Base-by-base conservation (phyloP, 2,888 invertebrate genomes). In the Lacanobia oleracea region DNA sequence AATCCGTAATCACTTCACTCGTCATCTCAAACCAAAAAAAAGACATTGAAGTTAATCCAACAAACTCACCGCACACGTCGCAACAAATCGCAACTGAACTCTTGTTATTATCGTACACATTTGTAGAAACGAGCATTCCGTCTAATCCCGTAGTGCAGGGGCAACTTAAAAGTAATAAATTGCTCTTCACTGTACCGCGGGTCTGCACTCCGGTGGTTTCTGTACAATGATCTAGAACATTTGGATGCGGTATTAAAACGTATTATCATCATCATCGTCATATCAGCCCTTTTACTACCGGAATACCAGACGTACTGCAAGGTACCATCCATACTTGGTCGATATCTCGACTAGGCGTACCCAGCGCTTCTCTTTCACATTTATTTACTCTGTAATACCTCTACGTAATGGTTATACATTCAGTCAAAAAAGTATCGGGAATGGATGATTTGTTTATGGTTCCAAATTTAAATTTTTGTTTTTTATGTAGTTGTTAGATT, bases 91-190 rank as follows among this genome's bases (percentile, higher is more conserved):
- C 56, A 73, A 67, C 65, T 57, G 61, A 64, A 68, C 62, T 50
- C 64, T 64, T 72, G 71, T 69, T 78, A 84, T 78, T 68, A 77
- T 60, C 60, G 75, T 68, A 79, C 79, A 75, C 77, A 77, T 86
- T 85, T 79, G 78, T 79, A 78, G 66, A 70, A 77, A 66, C 70
- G 67, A 76, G 63, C 78, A 87, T 83, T 82, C 70, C 78, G 79
- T 84, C 81, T 85, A 88, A 90, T 88, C 84, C 84, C 76, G 72
- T 84, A 87, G 83, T 81, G 84, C 84, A 81, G 75, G 79, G 62
- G 77, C 82, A 88, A 91, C 88, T 90, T 89, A 88, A 90, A 90
- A 88, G 90, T 91, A 90, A 91, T 91, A 91, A 91, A 91, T 91
- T 91, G 91, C 89, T 90, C 90, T 89, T 90, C 90, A 89, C 81